These are phyloP conservation scores for Crocallis elinguaria DNA, from an alignment of 2,888 invertebrate species.

Conservation along the genomic window DNA sequence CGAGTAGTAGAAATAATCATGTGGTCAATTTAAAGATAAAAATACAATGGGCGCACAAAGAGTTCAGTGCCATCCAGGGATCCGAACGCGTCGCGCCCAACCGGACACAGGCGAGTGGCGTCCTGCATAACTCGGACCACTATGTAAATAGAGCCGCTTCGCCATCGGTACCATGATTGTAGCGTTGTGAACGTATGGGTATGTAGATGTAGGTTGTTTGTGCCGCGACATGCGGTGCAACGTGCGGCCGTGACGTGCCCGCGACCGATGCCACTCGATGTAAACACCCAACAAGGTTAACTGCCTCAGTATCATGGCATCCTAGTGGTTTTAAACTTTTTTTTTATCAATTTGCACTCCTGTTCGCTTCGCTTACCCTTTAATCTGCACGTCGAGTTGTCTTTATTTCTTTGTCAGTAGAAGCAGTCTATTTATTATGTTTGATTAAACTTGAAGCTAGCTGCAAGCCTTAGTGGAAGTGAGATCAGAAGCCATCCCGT, in stretches of 20 bases:
- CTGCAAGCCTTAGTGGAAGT: too few species aligned
- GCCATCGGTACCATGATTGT: constrained; percentile 35
- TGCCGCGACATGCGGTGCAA: constrained; percentile 69
- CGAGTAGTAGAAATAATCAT: neutral
- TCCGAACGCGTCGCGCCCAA: constrained; percentile 63
- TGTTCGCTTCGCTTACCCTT: constrained; percentile 13
- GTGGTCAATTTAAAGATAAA: constrained; percentile 4
- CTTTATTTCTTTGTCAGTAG: constrained; percentile 8
- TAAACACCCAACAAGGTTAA: constrained; percentile 80
- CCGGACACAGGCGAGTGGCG: constrained; percentile 71
- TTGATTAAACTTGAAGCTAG: too few species aligned
- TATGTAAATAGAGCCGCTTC: constrained; percentile 61
- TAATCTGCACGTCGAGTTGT: neutral
- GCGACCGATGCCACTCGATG: constrained; percentile 67
- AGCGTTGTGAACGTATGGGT: constrained; percentile 28
- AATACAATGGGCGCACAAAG: constrained; percentile 44
- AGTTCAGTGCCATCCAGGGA: constrained; percentile 70
- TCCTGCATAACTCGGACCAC: constrained; percentile 73
- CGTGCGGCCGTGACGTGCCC: constrained; percentile 75
- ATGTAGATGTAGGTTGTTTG: constrained; percentile 77
- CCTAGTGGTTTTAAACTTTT: constrained; percentile 53
- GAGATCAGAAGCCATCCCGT: too few species aligned
- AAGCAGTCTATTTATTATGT: neutral
- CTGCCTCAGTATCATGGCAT: constrained; percentile 60
- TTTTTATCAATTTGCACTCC: constrained; percentile 40